Base-by-base conservation (phyloP, 2,113 vertebrate genomes). In the Fulmarus glacialis region DNA sequence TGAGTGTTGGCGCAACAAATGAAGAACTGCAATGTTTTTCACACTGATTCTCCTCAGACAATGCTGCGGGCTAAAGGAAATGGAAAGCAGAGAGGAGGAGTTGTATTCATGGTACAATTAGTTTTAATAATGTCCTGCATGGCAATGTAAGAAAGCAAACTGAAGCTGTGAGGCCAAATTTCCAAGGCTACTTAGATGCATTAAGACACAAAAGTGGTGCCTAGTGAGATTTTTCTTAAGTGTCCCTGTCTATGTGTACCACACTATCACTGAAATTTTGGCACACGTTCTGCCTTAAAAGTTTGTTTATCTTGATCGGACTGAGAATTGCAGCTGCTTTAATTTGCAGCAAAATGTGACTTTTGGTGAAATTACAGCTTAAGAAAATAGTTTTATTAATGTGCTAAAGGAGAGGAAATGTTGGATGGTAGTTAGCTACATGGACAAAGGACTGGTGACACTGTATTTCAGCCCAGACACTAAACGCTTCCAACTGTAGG, bases 241-340 rank as follows among this genome's bases (percentile, higher is more conserved):
- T 26, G 19, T 34, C 52, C 2, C 0, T 6, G 6, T 63, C 48
- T n/a, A 6, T 6, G 9, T 8, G 24, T 15, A 6, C 26, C 47
- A 36, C 0, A 0, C 11, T 56, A 24, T 8, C 34, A 8, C 47
- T 63, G 52, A 56, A 58, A 66, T 71, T 62, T 53, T 66, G 66
- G 21, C 48, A 60, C 29, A 30, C 0, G 0, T 6, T 52, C 74
- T 83, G 53, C 30, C 24, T 58, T 42, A 23, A 59, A n/a, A 38
- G 12, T 50, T 84, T 68, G 23, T 48, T 59, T 87, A 43, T 43
- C 26, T 75, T 77, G 6, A 55, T 64, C 4, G 2, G 20, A 5
- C 8, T 81, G 15, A 38, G 26, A 72, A 74, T 38, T 81, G 32
- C 30, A 64, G 6, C 23, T 36, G 17, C 18, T 60, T 64, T 45